Conservation (phyloP, 2,113 vertebrate genomes). For the Brachypodius melanocephalos region DNA sequence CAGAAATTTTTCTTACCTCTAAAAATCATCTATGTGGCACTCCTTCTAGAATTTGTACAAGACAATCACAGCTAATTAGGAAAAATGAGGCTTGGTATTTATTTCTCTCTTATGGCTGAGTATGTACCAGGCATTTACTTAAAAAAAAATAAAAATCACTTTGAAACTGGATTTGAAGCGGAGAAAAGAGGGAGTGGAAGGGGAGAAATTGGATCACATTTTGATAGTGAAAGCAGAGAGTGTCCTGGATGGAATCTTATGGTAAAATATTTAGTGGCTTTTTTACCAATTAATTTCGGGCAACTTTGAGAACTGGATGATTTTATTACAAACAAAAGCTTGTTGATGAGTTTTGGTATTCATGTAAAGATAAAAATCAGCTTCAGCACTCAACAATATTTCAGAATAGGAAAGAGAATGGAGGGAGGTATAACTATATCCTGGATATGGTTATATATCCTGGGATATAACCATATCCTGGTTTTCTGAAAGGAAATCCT, state of each 20-base stretch:
- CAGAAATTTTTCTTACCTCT: neutral
- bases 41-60: neutral
- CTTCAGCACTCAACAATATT: neutral
- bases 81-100: neutral
- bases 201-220: neutral
- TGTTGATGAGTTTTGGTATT: rapidly evolving
- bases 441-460: neutral
- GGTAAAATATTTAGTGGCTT: neutral
- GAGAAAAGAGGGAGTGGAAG: neutral
- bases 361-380: neutral
- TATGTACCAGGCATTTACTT: neutral
- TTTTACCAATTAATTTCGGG: neutral
- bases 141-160: neutral
- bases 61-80: neutral
- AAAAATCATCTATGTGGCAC: neutral
- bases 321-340: too few relatives aligned
- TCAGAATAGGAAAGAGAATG: neutral
- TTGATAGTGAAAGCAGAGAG: neutral
- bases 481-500: neutral
- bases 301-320: too few relatives aligned
- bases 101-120: neutral
- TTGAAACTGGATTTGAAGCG: neutral
- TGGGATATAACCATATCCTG: neutral
- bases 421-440: neutral
- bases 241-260: neutral